Evolutionary conservation across 2,888 invertebrate genomes (phyloP), one percentile per base, ranked within the genome.

Genomic region (Prenolepis imparis): DNA sequence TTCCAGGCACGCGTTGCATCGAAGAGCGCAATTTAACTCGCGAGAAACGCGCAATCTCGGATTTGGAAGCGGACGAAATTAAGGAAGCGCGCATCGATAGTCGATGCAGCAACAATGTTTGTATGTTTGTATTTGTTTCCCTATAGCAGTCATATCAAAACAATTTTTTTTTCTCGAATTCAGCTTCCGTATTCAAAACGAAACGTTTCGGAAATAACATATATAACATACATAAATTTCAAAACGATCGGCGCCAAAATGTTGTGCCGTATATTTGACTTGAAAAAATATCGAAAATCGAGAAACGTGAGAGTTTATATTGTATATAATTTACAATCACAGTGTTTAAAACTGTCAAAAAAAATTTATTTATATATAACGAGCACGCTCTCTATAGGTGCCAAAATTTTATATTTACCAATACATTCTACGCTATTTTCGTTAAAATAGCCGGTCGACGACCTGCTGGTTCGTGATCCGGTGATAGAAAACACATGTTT

Each of bases 401-500:
- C 15, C 15, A 3, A 57, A 32, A 59, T 44, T 48, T 44, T 59
- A 59, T 44, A 70, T 44, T 59, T 44, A n/a, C 11, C 64, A 9
- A 24, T 36, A 28, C 21, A 9, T 32, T 57, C 9, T 28, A 3
- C 44, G 9, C 32, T 28, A 8, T 52, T 36, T 21, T 24, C 21
- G 8, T 32, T 32, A 18, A 57, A 36, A 70, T 41, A 78, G 18
- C 57, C 32, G 78, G 48, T 48, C 48, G 67, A 21, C 57, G 21
- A 41, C 21, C 8, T 12, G 44, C 32, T 44, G 32, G 32, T 18
- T 70, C 41, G 24, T 28, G 28, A 28, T 12, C n/a, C n/a, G 55
- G 57, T 15, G 86, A 83, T 57, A 81, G 59, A 63, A 74, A 81
- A 84, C 84, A 87, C 74, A 66, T 83, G 86, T 87, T 70, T 67